Evolutionary conservation across 2,113 vertebrate species (phyloP).

Genomic region (Passerina amoena): DNA sequence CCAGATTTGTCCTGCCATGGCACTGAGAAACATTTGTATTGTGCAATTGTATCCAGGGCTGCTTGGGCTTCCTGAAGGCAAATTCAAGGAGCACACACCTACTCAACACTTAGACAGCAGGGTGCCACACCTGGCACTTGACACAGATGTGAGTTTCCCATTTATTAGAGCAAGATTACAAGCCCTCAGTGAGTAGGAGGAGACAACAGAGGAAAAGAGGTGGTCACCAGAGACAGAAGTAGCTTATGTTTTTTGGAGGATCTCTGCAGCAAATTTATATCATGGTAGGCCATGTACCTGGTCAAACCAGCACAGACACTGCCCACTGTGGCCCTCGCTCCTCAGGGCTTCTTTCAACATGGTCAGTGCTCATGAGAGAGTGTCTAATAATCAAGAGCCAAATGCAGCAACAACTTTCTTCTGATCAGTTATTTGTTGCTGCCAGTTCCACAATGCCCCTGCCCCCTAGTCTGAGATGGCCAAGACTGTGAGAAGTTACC

Average conservation of each 20-base stretch:
- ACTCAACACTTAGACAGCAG: background rate
- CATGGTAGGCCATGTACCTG: rapidly evolving
- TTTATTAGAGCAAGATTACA: background rate
- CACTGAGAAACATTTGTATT: background rate
- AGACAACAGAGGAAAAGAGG: background rate
- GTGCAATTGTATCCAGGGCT: background rate
- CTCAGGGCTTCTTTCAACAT: background rate
- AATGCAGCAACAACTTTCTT: background rate
- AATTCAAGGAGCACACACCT: background rate
- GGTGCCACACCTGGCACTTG: background rate
- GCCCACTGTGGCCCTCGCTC: background rate
- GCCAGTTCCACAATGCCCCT: background rate
- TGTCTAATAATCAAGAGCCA: background rate
- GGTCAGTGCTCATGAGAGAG: background rate
- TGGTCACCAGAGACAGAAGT: background rate
- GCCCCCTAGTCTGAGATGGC: background rate
- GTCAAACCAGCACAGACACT: background rate
- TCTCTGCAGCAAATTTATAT: background rate
- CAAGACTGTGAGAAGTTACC: background rate
- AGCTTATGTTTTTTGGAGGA: background rate
- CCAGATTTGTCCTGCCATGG: background rate
- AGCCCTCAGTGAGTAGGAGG: background rate
- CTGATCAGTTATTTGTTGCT: background rate
- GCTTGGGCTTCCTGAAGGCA: background rate
- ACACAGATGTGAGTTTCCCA: background rate